phyloP scores from a whole-genome alignment of 1,140 invertebrate genomes.

The Hycleus phaleratus region DNA sequence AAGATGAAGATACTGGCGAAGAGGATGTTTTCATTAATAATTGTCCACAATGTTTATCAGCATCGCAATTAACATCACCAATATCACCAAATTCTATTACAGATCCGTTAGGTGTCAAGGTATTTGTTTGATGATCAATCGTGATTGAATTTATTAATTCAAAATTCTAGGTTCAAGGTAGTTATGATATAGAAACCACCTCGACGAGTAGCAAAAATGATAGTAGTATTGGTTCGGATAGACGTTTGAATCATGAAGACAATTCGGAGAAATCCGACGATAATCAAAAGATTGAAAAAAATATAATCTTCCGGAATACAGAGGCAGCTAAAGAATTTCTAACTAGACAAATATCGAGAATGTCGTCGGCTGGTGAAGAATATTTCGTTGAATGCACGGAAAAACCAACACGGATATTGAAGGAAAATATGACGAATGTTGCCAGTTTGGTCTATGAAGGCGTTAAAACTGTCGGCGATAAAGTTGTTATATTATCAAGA shows the following conservation, averaged over 20 bases:
- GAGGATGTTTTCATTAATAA: constrained; percentile 54
- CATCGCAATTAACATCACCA: constrained; percentile 45
- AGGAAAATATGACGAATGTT: constrained; percentile 66
- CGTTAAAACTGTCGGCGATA: constrained; percentile 65
- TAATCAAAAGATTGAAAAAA: constrained; percentile 45
- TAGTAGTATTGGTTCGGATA: constrained; percentile 29
- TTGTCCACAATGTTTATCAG: constrained; percentile 54
- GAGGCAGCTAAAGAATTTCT: constrained; percentile 63
- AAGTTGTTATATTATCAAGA: constrained; percentile 61
- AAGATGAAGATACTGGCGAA: constrained; percentile 54
- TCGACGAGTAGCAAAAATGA: constrained; percentile 45
- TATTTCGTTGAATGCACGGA: constrained; percentile 56
- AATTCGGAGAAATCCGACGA: constrained; percentile 15
- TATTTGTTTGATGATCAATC: not conserved
- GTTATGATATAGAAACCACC: constrained; percentile 45
- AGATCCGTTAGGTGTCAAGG: constrained; percentile 42
- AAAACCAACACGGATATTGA: constrained; percentile 57
- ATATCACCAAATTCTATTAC: constrained; percentile 43
- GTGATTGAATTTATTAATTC: not conserved
- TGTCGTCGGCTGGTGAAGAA: constrained; percentile 58
- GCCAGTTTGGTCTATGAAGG: constrained; percentile 67
- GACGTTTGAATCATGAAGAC: constrained; percentile 30
- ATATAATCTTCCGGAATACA: constrained; percentile 63
- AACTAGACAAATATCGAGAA: constrained; percentile 64
- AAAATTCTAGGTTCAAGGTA: constrained; percentile 26